phyloP scores from a whole-genome alignment of 2,113 vertebrate species.

The Rhipidura dahli region DNA sequence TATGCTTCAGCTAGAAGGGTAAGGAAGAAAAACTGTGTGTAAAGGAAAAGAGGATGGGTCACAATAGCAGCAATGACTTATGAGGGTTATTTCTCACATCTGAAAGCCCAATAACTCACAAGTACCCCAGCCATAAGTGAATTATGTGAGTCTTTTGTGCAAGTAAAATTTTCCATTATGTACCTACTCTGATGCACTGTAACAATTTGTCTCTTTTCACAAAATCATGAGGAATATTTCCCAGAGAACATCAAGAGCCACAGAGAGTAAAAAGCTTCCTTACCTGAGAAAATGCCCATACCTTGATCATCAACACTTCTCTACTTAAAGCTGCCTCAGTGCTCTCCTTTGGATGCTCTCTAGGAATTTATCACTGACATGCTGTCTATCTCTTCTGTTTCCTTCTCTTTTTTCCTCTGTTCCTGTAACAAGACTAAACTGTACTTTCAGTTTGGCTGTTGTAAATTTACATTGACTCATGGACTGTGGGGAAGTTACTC shows the following conservation, averaged over 20 bases:
- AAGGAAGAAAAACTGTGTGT: background rate
- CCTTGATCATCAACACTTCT: background rate
- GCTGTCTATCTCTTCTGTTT: background rate
- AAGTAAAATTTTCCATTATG: slow-evolving; percentile 8
- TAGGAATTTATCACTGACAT: background rate
- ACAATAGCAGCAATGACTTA: slow-evolving; percentile 19
- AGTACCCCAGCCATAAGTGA: background rate
- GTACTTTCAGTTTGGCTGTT: background rate
- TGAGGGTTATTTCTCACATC: slow-evolving; percentile 19
- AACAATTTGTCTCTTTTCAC: slow-evolving; percentile 21
- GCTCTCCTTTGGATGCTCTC: background rate
- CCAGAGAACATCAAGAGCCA: background rate
- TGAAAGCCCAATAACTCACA: slow-evolving; percentile 32
- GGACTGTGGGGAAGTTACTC: background rate
- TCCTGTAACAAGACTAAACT: background rate
- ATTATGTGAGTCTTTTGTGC: background rate
- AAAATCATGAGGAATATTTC: background rate
- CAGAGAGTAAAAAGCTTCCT: background rate
- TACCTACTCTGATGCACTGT: background rate
- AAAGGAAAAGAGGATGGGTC: slow-evolving; percentile 7
- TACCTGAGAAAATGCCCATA: background rate
- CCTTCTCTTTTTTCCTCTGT: background rate
- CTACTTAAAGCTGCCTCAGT: background rate
- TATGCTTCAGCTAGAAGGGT: background rate
- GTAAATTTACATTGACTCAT: background rate